A percentile compares a stretch with the other conserved stretches of the same genome.
Evolutionary conservation across 2,888 invertebrate species (phyloP).

Genomic region (Sinhomidia bicolor): DNA sequence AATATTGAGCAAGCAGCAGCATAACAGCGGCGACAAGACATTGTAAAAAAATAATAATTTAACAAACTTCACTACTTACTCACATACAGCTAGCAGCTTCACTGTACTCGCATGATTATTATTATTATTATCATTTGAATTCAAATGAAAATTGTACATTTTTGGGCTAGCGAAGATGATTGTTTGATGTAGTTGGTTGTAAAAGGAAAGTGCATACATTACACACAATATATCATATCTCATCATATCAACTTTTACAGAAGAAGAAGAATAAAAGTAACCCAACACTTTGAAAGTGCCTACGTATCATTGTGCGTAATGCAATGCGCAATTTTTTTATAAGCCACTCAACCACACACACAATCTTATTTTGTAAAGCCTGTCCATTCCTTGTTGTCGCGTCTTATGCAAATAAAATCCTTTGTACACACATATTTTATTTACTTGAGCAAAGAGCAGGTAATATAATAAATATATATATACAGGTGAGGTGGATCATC

Average conservation of each 20-base stretch:
- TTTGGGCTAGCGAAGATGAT: conserved; percentile 26
- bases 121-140: conserved; percentile 20
- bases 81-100: no score
- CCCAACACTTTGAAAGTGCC: not conserved
- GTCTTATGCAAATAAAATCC: no score
- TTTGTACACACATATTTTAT: no score
- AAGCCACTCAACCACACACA: not conserved
- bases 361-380: no score
- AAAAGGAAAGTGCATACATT: conserved; percentile 57
- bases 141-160: conserved; percentile 60
- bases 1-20: not conserved
- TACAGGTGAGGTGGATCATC: no score
- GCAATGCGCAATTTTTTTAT: not conserved
- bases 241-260: conserved; percentile 8
- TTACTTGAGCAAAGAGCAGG: no score
- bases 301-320: conserved; percentile 2
- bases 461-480: no score
- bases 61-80: no score
- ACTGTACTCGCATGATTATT: not conserved
- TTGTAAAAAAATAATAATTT: no score
- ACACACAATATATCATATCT: conserved; percentile 24
- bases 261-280: not conserved
- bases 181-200: conserved; percentile 5
- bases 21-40: not conserved
- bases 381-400: no score